A percentile compares a stretch with the other conserved stretches of the same genome.
These are phyloP conservation scores for Rhabdornis inornatus DNA, from an alignment of 2,113 vertebrate genomes.

Conservation along the genomic window DNA sequence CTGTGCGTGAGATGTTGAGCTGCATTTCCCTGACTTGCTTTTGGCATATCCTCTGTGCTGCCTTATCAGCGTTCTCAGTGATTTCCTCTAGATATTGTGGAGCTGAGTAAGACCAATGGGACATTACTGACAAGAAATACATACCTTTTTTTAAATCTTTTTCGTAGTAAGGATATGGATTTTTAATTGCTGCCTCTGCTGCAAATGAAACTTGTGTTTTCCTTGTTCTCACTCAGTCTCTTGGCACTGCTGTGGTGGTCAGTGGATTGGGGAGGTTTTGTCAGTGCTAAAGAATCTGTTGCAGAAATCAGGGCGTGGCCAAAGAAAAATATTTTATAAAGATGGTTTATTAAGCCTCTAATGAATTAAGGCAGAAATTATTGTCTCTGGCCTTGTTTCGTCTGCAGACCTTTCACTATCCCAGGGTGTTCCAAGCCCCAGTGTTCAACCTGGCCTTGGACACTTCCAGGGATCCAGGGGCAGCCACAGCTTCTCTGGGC, in stretches of 20 bases:
- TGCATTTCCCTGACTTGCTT: neutral
- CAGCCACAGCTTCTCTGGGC: neutral
- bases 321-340: neutral
- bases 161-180: neutral
- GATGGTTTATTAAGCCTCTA: neutral
- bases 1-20: neutral
- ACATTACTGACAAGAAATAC: neutral
- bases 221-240: neutral
- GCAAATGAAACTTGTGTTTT: neutral
- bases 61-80: slow-evolving; percentile 47
- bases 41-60: slow-evolving; percentile 4
- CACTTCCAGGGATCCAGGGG: neutral
- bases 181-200: slow-evolving; percentile 10
- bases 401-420: neutral
- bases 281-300: slow-evolving; percentile 7
- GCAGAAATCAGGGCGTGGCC: neutral
- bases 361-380: neutral
- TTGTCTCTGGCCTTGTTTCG: neutral
- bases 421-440: accelerated
- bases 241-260: neutral
- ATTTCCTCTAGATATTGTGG: slow-evolving; percentile 39
- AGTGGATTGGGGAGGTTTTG: neutral
- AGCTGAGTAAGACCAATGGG: neutral
- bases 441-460: neutral
- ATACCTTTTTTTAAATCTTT: neutral